phyloP scores from a whole-genome alignment of 2,888 invertebrate species.

The Pyrrhia umbra region DNA sequence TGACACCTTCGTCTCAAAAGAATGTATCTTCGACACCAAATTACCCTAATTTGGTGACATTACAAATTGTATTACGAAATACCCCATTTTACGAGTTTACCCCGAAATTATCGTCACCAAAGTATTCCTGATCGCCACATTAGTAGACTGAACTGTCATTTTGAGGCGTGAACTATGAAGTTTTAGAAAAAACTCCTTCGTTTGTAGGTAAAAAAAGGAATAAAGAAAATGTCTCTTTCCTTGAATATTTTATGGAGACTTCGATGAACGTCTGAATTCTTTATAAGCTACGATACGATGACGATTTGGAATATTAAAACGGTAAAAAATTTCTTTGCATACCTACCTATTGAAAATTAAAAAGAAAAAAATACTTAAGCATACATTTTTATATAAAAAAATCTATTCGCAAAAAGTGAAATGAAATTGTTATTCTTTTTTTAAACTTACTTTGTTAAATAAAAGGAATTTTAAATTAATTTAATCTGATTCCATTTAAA shows the following conservation, averaged over 20 bases:
- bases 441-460: too few relatives aligned
- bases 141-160: slow-evolving; percentile 41
- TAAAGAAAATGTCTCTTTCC: slow-evolving; percentile 49
- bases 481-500: not conserved
- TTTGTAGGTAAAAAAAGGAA: slow-evolving; percentile 21
- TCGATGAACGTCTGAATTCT: slow-evolving; percentile 25
- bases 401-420: too few relatives aligned
- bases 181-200: slow-evolving; percentile 41
- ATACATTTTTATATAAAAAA: too few relatives aligned
- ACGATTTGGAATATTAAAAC: slow-evolving; percentile 23
- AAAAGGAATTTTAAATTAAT: too few relatives aligned
- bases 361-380: too few relatives aligned
- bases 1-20: slow-evolving; percentile 51
- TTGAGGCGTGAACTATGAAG: slow-evolving; percentile 57
- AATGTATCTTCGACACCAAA: slow-evolving; percentile 51
- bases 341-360: not conserved
- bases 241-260: slow-evolving; percentile 59
- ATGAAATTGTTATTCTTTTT: too few relatives aligned
- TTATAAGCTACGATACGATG: slow-evolving; percentile 45
- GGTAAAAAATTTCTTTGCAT: not conserved
- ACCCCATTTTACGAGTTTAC: slow-evolving; percentile 57
- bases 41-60: slow-evolving; percentile 58
- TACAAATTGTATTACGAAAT: slow-evolving; percentile 66
- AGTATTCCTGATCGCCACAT: slow-evolving; percentile 63
- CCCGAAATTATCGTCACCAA: slow-evolving; percentile 60